Evolutionary conservation across 2,797 vertebrate species (phyloP), one percentile per base, ranked within the genome.

Genomic region (Philypnodon macrostomus): DNA sequence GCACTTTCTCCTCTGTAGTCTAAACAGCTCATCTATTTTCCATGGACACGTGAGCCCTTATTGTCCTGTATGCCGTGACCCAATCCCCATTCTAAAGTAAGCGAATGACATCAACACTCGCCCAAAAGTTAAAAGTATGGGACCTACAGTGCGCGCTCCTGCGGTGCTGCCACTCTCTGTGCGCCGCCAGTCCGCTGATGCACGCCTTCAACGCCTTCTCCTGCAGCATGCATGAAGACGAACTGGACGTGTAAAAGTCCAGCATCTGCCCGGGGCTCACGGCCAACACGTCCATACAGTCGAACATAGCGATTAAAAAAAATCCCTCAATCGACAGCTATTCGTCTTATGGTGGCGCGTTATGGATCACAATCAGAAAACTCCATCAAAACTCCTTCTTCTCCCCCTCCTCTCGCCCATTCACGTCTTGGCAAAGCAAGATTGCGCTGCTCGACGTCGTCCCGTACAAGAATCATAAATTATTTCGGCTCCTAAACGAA

Each of bases 61-160:
- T 23, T 23, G 21, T 23, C 3, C 6, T 3, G 3, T 23, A 3
- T 3, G 21, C 21, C 21, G n/a, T n/a, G n/a, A 23, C 21, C 6
- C 21, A 6, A 23, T 3, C 21, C 21, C 21, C 21, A 6, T 23
- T 23, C n/a, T n/a, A n/a, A 23, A 23, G 21, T 6, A 23, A 29
- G 10, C 7, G 8, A 10, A 29, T 29, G 26, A 29, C 1, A 52
- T n/a, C n/a, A 41, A 0, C 57, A 47, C n/a, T n/a, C n/a, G n/a
- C n/a, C n/a, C 52, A 24, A 39, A 36, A 48, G 7, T 40, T 59
- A 2, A 44, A 75, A 64, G 67, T 66, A 65, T 72, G 73, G 65
- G 58, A 96, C 96, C 90, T 97, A 98, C 96, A 98, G 92, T 98
- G 94, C 75, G 95, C 92, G 93, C 92, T 94, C 90, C 94, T 92